These are phyloP conservation scores for Cynoglossus semilaevis DNA, from an alignment of 2,113 vertebrate species.

Conservation along the genomic window DNA sequence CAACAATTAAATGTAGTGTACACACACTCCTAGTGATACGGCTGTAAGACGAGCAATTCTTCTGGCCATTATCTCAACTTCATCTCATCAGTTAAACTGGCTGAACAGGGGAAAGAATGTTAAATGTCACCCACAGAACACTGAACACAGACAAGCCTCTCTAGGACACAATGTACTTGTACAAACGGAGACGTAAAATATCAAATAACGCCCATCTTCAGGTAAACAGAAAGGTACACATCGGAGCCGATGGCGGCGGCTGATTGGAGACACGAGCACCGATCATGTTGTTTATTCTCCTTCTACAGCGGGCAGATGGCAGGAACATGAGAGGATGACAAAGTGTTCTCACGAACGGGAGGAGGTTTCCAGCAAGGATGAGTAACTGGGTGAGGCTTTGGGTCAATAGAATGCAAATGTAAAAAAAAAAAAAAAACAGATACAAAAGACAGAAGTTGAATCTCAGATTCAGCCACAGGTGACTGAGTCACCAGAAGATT, in stretches of 20 bases:
- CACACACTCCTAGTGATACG: too few relatives aligned
- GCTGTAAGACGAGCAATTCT: neutral
- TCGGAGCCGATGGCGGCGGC: neutral
- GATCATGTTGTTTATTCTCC: constrained; percentile 17
- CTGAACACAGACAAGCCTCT: neutral
- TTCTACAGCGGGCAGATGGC: constrained; percentile 40
- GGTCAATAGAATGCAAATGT: constrained; percentile 3
- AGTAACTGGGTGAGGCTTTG: neutral
- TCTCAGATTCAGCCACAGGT: constrained; percentile 9
- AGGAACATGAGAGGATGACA: constrained; percentile 38
- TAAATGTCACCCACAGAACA: neutral
- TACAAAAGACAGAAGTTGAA: constrained; percentile 6
- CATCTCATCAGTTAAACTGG: constrained; percentile 2
- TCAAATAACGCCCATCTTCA: constrained; percentile 20
- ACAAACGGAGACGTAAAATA: constrained; percentile 17
- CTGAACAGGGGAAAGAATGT: constrained; percentile 9
- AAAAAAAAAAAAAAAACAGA: neutral
- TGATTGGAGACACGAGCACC: constrained; percentile 26
- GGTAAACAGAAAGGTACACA: constrained; percentile 25
- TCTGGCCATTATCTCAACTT: neutral
- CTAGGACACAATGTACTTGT: constrained; percentile 1
- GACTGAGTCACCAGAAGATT: constrained; percentile 21
- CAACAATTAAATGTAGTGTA: too few relatives aligned
- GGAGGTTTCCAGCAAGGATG: constrained; percentile 9
- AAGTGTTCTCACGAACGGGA: constrained; percentile 27